Evolutionary conservation across 2,888 invertebrate species (phyloP).

Genomic region (Vanessa cardui): DNA sequence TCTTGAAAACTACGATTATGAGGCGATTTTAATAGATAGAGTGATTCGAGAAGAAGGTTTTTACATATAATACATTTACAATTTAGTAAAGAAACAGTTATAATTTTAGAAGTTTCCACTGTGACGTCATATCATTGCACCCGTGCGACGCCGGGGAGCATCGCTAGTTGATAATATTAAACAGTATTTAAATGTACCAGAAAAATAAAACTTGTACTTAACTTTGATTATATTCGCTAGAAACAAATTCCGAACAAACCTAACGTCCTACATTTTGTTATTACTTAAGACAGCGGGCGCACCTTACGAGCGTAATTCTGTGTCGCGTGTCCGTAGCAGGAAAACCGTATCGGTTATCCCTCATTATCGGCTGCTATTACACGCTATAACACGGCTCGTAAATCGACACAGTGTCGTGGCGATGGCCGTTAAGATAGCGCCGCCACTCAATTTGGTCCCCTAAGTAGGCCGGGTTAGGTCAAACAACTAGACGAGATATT

Average conservation of each 20-base stretch:
- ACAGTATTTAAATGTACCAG: too few relatives aligned
- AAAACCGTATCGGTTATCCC: slow-evolving; percentile 24
- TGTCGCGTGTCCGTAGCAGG: slow-evolving; percentile 19
- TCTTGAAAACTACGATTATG: too few relatives aligned
- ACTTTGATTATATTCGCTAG: too few relatives aligned
- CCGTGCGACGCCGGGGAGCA: too few relatives aligned
- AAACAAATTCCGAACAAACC: neutral
- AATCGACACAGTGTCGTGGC: slow-evolving; percentile 40
- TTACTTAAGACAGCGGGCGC: neutral
- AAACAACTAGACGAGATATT: slow-evolving; percentile 23
- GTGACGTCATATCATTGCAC: too few relatives aligned
- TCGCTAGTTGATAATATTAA: too few relatives aligned
- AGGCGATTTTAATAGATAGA: too few relatives aligned
- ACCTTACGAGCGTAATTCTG: neutral
- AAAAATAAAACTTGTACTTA: too few relatives aligned
- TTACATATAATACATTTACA: too few relatives aligned
- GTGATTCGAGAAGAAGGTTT: too few relatives aligned
- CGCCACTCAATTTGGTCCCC: slow-evolving; percentile 38
- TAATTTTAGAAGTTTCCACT: too few relatives aligned
- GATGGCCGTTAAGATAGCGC: slow-evolving; percentile 41
- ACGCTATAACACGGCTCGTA: slow-evolving; percentile 35
- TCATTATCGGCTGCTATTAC: slow-evolving; percentile 37
- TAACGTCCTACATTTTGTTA: neutral
- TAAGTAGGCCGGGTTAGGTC: slow-evolving; percentile 42
- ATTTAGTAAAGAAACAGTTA: too few relatives aligned